These are phyloP conservation scores for Rhinopithecus roxellana DNA, from an alignment of 2,113 vertebrate genomes.

Conservation along the genomic window DNA sequence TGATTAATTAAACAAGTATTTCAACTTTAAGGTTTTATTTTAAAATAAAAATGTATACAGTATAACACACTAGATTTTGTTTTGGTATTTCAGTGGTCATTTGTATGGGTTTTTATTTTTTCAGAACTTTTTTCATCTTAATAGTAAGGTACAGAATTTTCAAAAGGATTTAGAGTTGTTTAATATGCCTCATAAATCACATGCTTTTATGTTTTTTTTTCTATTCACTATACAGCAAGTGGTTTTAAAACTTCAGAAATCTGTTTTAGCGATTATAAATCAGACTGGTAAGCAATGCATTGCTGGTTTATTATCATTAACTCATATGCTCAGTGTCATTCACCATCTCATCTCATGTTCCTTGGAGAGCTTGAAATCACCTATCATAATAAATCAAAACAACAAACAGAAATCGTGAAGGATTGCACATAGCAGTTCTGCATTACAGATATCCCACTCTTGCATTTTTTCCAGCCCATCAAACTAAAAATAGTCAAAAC, in stretches of 20 bases:
- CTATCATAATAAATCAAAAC: constrained; percentile 15
- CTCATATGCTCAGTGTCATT: constrained; percentile 1
- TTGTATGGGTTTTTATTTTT: not conserved
- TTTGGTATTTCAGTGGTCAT: not conserved
- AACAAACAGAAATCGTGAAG: not conserved
- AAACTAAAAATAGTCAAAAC: constrained; percentile 38
- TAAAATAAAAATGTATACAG: not conserved
- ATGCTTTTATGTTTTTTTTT: not conserved
- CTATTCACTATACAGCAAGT: not conserved
- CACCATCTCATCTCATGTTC: not conserved
- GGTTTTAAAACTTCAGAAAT: constrained; percentile 50
- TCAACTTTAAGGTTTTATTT: not conserved
- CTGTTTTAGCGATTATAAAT: constrained; percentile 6
- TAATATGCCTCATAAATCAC: not conserved
- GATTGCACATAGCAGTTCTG: not conserved
- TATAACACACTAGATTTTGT: not conserved
- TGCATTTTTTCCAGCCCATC: not conserved
- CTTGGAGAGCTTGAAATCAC: not conserved
- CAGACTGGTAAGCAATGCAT: not conserved
- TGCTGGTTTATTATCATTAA: constrained; percentile 42
- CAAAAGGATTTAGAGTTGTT: constrained; percentile 3
- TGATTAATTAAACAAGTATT: not conserved
- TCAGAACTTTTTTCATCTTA: not conserved
- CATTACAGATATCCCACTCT: not conserved
- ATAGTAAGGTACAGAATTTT: not conserved